Evolutionary conservation across 2,113 vertebrate genomes (phyloP), one percentile per base, ranked within the genome.

Genomic region (Carassius carassius): DNA sequence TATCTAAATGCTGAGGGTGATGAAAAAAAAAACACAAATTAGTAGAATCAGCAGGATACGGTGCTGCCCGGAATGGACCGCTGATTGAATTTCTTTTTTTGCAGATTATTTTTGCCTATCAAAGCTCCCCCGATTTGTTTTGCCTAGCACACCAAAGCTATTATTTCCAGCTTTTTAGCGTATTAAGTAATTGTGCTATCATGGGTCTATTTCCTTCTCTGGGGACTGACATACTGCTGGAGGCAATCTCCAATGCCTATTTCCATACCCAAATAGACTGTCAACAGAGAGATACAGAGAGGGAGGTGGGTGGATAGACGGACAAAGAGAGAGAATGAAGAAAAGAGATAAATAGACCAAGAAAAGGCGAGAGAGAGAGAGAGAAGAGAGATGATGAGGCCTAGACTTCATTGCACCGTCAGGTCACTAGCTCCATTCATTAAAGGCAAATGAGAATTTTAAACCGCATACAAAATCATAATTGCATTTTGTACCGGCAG

Each of bases 191-290:
- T 92, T 92, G 85, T 91, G 74, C 83, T 91, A 90, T 94, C 91
- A 88, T 84, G 89, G 84, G 82, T 93, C 91, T 91, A 87, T 93
- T 93, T 93, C 91, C 73, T 84, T 89, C 90, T 87, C 91, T 89
- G 89, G 91, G 85, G 88, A 90, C 87, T 87, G 89, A 91, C 76
- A 92, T 90, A 88, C 86, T 90, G 89, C 91, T 88, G 86, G 88
- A 94, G 86, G 85, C 87, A 94, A 90, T 93, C 87, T 90, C 88
- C 86, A 90, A 85, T 87, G 78, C 85, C 87, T 90, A 90, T 92
- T 94, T 88, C 88, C 90, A 92, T 94, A 91, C 93, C 89, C 90
- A 93, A 90, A 93, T 93, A 94, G 94, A 93, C 90, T 90, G 87
- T 88, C 82, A 91, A 88, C 75, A 87, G 84, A 78, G 79, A 87